Conservation (phyloP, 2,113 vertebrate species). For the Corvus moneduloides region DNA sequence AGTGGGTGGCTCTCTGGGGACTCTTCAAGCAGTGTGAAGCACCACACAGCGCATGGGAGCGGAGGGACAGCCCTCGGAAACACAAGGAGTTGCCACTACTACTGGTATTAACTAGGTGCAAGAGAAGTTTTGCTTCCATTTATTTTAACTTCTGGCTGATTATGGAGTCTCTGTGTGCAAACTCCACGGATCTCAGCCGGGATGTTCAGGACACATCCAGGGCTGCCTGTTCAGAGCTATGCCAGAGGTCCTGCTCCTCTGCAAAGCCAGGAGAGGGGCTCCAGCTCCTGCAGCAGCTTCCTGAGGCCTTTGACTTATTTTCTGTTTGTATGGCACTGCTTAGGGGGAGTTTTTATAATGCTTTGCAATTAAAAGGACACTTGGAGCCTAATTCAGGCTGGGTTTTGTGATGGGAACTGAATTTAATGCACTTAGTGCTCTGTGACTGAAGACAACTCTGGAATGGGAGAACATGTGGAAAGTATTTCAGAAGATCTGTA, state of each 20-base stretch:
- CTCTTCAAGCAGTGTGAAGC: neutral
- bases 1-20: neutral
- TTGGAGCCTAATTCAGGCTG: neutral
- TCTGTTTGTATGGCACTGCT: neutral
- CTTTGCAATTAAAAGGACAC: neutral
- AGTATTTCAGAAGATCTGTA: neutral
- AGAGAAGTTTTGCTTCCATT: neutral
- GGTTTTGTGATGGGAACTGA: neutral
- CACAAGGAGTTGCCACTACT: neutral
- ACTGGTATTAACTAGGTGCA: neutral
- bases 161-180: neutral
- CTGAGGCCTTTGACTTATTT: neutral
- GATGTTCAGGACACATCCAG: neutral
- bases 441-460: neutral
- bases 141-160: neutral
- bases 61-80: neutral
- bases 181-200: neutral
- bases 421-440: neutral
- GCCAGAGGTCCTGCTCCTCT: neutral
- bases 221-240: neutral
- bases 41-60: fast-evolving
- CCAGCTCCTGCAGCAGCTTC: neutral
- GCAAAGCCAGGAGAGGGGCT: neutral
- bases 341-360: neutral
- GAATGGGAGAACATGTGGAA: neutral